Percentiles rank a stretch among this genome's conserved stretches.
phyloP scores from a whole-genome alignment of 2,888 invertebrate genomes.

The Helobdella robusta region DNA sequence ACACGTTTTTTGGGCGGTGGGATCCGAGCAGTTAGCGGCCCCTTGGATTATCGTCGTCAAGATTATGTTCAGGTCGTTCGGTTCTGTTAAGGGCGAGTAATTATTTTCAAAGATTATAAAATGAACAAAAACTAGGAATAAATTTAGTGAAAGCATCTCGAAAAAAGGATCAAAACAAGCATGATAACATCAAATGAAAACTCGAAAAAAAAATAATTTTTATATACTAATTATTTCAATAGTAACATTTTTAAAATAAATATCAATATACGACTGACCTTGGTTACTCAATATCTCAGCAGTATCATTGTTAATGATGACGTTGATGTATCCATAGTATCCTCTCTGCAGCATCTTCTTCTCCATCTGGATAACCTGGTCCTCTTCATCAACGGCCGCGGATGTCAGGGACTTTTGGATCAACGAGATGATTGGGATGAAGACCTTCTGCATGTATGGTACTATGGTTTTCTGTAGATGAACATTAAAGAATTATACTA shows the following conservation, averaged over 20 bases:
- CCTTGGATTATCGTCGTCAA: slow-evolving; percentile 53
- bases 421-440: slow-evolving; percentile 52
- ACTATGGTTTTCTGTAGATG: slow-evolving; percentile 51
- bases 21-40: slow-evolving; percentile 53
- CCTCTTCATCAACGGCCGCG: slow-evolving; percentile 50
- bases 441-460: slow-evolving; percentile 53
- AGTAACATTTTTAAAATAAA: too few species aligned
- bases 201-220: too few species aligned
- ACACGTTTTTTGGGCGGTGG: slow-evolving; percentile 53
- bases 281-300: slow-evolving; percentile 49
- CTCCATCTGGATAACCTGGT: slow-evolving; percentile 52
- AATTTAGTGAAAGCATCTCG: too few species aligned
- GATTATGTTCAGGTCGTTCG: slow-evolving; percentile 48
- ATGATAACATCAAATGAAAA: too few species aligned
- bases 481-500: neutral
- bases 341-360: slow-evolving; percentile 51
- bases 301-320: slow-evolving; percentile 52
- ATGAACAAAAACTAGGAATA: neutral
- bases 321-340: slow-evolving; percentile 52
- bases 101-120: neutral
- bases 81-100: slow-evolving; percentile 38
- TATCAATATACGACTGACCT: slow-evolving; percentile 39
- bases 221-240: too few species aligned
- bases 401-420: slow-evolving; percentile 51
- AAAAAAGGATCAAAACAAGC: too few species aligned